These are phyloP conservation scores for Strix uralensis DNA, from an alignment of 2,113 vertebrate species.

Conservation along the genomic window DNA sequence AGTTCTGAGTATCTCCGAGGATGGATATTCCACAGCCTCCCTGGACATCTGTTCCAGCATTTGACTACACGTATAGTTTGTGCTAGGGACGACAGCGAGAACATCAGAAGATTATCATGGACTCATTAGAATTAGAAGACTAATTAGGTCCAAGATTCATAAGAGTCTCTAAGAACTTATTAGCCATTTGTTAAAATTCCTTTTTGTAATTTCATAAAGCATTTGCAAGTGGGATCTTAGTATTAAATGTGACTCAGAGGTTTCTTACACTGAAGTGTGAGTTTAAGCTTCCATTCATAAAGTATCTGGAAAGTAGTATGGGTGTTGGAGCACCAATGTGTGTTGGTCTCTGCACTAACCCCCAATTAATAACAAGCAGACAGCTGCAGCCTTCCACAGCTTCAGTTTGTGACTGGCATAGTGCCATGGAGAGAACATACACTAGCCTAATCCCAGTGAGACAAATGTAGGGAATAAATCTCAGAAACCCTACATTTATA, in stretches of 20 bases:
- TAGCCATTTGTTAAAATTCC: neutral
- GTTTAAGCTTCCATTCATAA: conserved; percentile 15
- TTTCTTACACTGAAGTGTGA: neutral
- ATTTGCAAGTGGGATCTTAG: neutral
- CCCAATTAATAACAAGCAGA: conserved; percentile 19
- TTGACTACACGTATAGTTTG: neutral
- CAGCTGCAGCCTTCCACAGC: conserved; percentile 44
- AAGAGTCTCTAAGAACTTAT: neutral
- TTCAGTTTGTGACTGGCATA: conserved; percentile 26
- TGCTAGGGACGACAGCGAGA: neutral
- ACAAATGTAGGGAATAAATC: conserved; percentile 8
- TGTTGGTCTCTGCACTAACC: neutral
- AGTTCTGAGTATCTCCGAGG: neutral
- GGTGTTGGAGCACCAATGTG: neutral
- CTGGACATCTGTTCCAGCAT: neutral
- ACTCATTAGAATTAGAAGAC: neutral
- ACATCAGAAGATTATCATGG: neutral
- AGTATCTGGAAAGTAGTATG: neutral
- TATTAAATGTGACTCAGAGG: neutral
- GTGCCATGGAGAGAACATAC: neutral
- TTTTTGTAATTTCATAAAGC: neutral
- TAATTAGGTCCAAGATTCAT: neutral
- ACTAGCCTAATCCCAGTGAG: neutral
- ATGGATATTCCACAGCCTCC: neutral
- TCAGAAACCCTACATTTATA: conserved; percentile 14